Conservation (phyloP, 2,113 vertebrate species). For the Piliocolobus tephrosceles region DNA sequence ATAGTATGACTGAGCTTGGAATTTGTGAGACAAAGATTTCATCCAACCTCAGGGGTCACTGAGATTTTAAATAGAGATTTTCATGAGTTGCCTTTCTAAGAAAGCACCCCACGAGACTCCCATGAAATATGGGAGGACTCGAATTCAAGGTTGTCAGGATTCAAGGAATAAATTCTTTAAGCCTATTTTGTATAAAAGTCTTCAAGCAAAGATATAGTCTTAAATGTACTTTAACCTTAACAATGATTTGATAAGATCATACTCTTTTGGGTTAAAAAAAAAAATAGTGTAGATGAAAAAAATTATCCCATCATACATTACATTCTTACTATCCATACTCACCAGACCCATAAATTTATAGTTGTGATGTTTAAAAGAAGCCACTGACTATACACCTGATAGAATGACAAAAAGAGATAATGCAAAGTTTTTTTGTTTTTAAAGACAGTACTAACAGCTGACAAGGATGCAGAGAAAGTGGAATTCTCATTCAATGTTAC, state of each 20-base stretch:
- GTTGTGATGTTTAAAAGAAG: neutral
- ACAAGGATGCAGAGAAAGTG: neutral
- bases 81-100: neutral
- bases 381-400: neutral
- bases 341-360: neutral
- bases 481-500: neutral
- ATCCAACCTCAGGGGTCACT: neutral
- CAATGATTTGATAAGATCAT: neutral
- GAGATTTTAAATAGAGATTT: neutral
- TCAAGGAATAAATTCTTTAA: neutral
- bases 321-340: neutral
- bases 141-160: neutral
- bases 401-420: neutral
- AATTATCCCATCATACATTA: neutral
- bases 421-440: neutral
- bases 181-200: neutral
- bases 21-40: neutral
- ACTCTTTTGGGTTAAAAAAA: neutral
- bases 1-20: neutral
- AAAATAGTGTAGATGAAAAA: neutral
- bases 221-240: neutral
- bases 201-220: neutral
- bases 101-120: neutral
- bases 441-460: neutral
- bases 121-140: neutral